phyloP scores from a whole-genome alignment of 2,888 invertebrate species.

The Kryphioiulus occultus region DNA sequence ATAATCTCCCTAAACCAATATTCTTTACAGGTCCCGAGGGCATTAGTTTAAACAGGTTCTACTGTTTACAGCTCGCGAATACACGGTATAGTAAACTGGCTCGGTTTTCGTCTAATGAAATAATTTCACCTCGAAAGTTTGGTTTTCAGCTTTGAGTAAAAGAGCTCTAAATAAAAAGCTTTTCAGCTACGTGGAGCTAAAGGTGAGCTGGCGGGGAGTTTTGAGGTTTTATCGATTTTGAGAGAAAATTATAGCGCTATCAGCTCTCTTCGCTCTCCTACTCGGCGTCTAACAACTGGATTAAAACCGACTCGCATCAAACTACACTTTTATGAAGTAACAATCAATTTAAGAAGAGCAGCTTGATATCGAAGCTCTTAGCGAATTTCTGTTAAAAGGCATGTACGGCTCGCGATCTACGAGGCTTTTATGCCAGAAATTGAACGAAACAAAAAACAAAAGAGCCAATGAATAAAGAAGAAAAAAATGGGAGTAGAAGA shows the following conservation, averaged over 20 bases:
- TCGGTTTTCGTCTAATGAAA: background rate
- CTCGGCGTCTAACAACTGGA: background rate
- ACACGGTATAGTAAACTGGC: too few relatives aligned
- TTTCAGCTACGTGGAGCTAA: background rate
- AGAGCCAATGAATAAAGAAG: background rate
- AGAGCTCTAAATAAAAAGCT: background rate
- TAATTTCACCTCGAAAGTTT: slow-evolving; percentile 30
- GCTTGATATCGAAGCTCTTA: slow-evolving; percentile 21
- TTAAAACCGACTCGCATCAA: slow-evolving; percentile 18
- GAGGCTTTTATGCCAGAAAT: background rate
- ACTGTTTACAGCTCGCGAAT: too few relatives aligned
- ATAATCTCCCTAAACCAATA: too few relatives aligned
- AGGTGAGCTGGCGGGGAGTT: slow-evolving; percentile 33
- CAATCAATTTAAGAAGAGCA: slow-evolving; percentile 35
- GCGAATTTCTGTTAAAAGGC: slow-evolving; percentile 17
- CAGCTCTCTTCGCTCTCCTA: background rate
- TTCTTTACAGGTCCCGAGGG: too few relatives aligned
- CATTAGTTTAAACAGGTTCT: too few relatives aligned
- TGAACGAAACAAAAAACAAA: slow-evolving; percentile 2
- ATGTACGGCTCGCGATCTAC: background rate
- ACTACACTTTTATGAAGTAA: slow-evolving; percentile 31
- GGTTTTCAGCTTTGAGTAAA: background rate
- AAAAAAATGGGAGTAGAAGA: background rate
- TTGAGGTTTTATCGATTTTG: slow-evolving; percentile 31
- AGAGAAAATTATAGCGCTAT: slow-evolving; percentile 9